phyloP scores from a whole-genome alignment of 2,888 invertebrate genomes.

The Resseliella maxima region DNA sequence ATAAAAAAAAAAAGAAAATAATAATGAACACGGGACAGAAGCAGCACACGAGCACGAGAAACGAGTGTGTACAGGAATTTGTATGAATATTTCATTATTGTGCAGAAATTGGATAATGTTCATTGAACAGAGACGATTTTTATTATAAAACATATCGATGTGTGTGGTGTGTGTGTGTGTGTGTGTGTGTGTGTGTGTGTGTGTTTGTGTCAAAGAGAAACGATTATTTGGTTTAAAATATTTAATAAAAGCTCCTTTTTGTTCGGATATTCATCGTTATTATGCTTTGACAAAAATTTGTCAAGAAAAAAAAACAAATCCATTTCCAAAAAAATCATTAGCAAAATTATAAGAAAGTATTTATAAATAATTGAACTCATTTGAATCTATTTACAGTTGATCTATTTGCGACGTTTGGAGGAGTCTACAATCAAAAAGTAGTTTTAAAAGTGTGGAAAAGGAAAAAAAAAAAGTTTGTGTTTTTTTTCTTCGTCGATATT shows the following conservation, averaged over 20 bases:
- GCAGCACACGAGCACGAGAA: too few species aligned
- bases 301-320: neutral
- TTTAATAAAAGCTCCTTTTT: neutral
- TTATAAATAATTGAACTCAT: neutral
- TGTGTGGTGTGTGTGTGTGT: neutral
- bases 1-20: too few species aligned
- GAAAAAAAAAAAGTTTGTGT: neutral
- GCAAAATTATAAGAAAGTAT: too few species aligned
- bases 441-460: neutral
- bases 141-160: neutral
- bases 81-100: conserved; percentile 13
- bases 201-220: too few species aligned
- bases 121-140: conserved; percentile 2
- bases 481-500: conserved; percentile 11
- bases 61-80: neutral
- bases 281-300: neutral
- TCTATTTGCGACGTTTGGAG: neutral
- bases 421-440: neutral
- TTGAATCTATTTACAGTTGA: neutral
- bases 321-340: neutral
- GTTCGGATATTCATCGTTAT: neutral
- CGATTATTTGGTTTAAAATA: conserved; percentile 21
- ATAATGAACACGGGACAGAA: too few species aligned
- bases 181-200: neutral
- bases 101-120: conserved; percentile 49